These are phyloP conservation scores for Erebia aethiops DNA, from an alignment of 2,888 invertebrate species.

Conservation along the genomic window DNA sequence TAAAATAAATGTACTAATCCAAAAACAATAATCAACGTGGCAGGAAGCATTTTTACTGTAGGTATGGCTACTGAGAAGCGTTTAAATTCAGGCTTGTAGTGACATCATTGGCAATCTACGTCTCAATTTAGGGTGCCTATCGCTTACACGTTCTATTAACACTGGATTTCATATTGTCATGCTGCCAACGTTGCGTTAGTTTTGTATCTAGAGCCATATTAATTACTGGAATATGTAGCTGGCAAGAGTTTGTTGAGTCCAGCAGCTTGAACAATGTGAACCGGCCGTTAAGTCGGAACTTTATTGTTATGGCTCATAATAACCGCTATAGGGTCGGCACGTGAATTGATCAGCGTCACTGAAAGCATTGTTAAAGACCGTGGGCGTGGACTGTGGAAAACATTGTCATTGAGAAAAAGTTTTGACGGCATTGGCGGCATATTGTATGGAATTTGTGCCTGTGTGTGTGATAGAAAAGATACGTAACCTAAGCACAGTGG, in stretches of 20 bases:
- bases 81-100: too few species aligned
- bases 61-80: too few species aligned
- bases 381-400: neutral
- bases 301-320: slow-evolving; percentile 2
- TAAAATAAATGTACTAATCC: too few species aligned
- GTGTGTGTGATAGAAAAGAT: too few species aligned
- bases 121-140: too few species aligned
- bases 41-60: too few species aligned
- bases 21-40: too few species aligned
- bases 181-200: neutral
- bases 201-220: neutral
- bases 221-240: neutral
- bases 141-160: neutral
- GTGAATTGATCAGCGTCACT: neutral
- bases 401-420: neutral
- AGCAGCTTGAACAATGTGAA: neutral
- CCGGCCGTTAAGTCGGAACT: neutral
- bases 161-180: neutral
- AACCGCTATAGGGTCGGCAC: neutral
- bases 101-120: too few species aligned
- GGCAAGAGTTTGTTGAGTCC: neutral
- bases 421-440: neutral
- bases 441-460: too few species aligned
- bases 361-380: neutral
- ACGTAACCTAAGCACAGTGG: too few species aligned